A percentile compares a stretch with the other conserved stretches of the same genome.
phyloP scores from a whole-genome alignment of 2,888 invertebrate species.

The Thymelicus acteon region DNA sequence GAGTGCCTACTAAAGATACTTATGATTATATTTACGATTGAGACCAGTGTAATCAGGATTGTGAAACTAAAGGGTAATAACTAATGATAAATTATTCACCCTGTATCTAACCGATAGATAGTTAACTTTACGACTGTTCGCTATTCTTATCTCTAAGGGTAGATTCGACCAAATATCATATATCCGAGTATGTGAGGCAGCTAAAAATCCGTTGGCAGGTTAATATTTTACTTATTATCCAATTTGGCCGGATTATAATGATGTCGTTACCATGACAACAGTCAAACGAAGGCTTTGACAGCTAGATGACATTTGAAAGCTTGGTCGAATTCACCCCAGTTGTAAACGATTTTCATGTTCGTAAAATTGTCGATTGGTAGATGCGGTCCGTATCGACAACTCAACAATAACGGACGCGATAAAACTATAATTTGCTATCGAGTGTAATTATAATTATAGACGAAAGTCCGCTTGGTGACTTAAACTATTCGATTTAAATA shows the following conservation, averaged over 20 bases:
- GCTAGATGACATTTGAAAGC: no score
- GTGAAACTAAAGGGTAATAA: slow-evolving; percentile 78
- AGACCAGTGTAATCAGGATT: slow-evolving; percentile 80
- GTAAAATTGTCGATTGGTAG: slow-evolving; percentile 38
- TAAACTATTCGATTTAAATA: slow-evolving; percentile 66
- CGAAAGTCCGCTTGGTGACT: slow-evolving; percentile 76
- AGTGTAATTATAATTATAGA: slow-evolving; percentile 63
- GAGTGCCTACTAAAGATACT: slow-evolving; percentile 82
- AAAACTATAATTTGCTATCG: slow-evolving; percentile 67
- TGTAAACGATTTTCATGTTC: slow-evolving; percentile 53
- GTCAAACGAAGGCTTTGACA: no score
- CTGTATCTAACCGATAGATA: slow-evolving; percentile 45
- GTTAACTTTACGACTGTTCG: slow-evolving; percentile 61
- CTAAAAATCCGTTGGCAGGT: no score
- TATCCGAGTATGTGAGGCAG: no score
- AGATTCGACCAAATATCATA: no score
- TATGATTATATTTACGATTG: slow-evolving; percentile 76
- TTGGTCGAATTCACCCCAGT: slow-evolving; percentile 22
- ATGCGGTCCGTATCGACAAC: slow-evolving; percentile 57
- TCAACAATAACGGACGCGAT: slow-evolving; percentile 48
- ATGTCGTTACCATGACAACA: no score
- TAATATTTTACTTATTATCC: no score
- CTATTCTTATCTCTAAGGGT: slow-evolving; percentile 69
- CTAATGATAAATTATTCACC: slow-evolving; percentile 43
- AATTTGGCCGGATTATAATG: no score